Percentiles rank a stretch among this genome's conserved stretches.
Evolutionary conservation across 2,888 invertebrate genomes (phyloP).

Genomic region (Panzeria rudis): DNA sequence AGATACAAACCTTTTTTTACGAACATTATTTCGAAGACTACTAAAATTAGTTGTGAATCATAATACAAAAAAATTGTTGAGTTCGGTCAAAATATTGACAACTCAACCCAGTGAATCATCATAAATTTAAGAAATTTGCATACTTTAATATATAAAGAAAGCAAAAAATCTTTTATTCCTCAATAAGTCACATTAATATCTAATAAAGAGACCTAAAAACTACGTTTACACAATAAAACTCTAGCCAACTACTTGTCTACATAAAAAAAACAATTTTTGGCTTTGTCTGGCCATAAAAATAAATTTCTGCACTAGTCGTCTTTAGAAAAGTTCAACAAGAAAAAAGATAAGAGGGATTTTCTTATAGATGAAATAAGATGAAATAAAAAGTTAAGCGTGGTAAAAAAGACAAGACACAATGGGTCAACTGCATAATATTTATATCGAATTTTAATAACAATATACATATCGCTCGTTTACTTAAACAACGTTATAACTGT

Average conservation of each 20-base stretch:
- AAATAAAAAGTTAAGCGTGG: neutral
- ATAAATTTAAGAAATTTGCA: too few relatives aligned
- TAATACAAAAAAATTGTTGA: too few relatives aligned
- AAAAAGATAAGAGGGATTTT: neutral
- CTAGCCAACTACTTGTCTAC: constrained; percentile 14
- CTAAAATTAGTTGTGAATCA: too few relatives aligned
- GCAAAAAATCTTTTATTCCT: neutral
- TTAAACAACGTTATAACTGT: too few relatives aligned
- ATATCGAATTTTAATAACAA: too few relatives aligned
- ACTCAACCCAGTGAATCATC: too few relatives aligned
- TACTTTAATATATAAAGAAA: neutral
- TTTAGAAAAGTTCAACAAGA: constrained; percentile 27
- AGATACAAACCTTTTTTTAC: too few relatives aligned
- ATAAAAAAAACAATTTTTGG: constrained; percentile 42
- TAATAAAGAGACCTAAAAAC: constrained; percentile 18
- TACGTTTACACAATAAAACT: neutral
- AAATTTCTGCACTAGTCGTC: neutral
- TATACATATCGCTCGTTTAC: too few relatives aligned
- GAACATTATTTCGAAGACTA: too few relatives aligned
- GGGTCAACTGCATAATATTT: neutral
- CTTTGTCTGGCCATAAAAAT: constrained; percentile 35
- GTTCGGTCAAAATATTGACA: too few relatives aligned
- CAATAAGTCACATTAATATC: constrained; percentile 44
- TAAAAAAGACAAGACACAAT: constrained; percentile 5
- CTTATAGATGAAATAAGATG: constrained; percentile 1